These are phyloP conservation scores for Epistrophella euchroma DNA, from an alignment of 2,888 invertebrate genomes.

Conservation along the genomic window DNA sequence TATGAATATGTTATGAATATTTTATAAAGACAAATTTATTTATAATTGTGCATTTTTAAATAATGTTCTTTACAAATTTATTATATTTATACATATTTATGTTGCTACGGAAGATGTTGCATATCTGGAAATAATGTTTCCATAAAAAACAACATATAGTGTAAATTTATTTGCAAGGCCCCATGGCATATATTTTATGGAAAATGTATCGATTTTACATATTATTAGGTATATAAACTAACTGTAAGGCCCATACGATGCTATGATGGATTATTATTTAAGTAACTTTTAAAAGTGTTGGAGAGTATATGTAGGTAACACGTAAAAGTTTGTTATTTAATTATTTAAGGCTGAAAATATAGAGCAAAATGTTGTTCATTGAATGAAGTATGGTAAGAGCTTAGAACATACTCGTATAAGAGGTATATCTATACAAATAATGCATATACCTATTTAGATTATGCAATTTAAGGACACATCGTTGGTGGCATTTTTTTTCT, in stretches of 20 bases:
- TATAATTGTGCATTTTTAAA: too few relatives aligned
- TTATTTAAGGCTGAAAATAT: conserved; percentile 5
- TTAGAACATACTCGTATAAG: too few relatives aligned
- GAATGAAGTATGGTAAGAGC: background rate
- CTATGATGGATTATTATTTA: conserved; percentile 2
- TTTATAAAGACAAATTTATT: too few relatives aligned
- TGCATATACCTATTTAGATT: too few relatives aligned
- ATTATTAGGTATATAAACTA: background rate
- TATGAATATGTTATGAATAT: too few relatives aligned
- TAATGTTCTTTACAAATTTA: too few relatives aligned
- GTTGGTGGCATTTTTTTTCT: too few relatives aligned
- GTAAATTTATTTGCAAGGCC: background rate
- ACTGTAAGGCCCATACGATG: background rate
- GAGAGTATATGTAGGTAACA: background rate
- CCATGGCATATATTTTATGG: background rate
- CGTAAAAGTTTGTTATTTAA: background rate
- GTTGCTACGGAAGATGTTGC: background rate
- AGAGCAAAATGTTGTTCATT: background rate
- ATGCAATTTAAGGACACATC: too few relatives aligned
- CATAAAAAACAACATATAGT: too few relatives aligned
- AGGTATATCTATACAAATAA: too few relatives aligned
- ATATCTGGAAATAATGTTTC: background rate
- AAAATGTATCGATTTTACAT: background rate
- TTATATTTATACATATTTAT: too few relatives aligned
- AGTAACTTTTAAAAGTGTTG: background rate